Evolutionary conservation across 2,888 invertebrate species (phyloP), one percentile per base, ranked within the genome.

Genomic region (Plagiodera versicolora): DNA sequence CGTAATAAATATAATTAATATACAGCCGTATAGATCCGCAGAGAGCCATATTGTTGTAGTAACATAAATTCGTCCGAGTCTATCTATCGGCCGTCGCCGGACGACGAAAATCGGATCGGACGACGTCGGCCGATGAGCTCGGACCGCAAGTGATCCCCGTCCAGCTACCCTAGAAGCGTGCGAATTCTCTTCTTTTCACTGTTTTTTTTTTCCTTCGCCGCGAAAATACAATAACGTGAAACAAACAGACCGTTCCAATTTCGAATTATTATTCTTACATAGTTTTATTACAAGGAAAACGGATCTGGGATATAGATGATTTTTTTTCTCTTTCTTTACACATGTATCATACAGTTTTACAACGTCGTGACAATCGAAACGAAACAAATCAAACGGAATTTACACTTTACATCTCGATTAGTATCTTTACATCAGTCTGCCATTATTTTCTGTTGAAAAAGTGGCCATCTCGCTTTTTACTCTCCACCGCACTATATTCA

Each of bases 401-500:
- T 81, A 81, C 81, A 81, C 79, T 81, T 80, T 81, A 81, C 80
- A 80, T 75, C 75, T 75, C 75, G 73, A 77, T 76, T 79, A 78
- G 77, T 78, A 77, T 77, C 80, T 81, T 81, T 80, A 81, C 80
- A 81, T 81, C 81, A 81, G 81, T 81, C 81, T 80, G 79, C 74
- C 75, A 72, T 74, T n/a, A n/a, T n/a, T 66, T 73, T 69, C 63
- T 68, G 68, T 39, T 39, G 64, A 64, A 64, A 72, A 76, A 74
- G 71, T 73, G 74, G 75, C 76, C 73, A 67, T 73, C 73, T 72
- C 65, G 70, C 70, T 66, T 39, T 39, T 66, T 69, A 68, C 70
- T 74, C 75, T 74, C 74, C 73, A 69, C 72, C 75, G 70, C 73
- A 69, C 65, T 67, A 68, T 65, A 56, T 58, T 28, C 28, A 48